Evolutionary conservation across 2,888 invertebrate genomes (phyloP), one percentile per base, ranked within the genome.

Genomic region (Unio pictorum): DNA sequence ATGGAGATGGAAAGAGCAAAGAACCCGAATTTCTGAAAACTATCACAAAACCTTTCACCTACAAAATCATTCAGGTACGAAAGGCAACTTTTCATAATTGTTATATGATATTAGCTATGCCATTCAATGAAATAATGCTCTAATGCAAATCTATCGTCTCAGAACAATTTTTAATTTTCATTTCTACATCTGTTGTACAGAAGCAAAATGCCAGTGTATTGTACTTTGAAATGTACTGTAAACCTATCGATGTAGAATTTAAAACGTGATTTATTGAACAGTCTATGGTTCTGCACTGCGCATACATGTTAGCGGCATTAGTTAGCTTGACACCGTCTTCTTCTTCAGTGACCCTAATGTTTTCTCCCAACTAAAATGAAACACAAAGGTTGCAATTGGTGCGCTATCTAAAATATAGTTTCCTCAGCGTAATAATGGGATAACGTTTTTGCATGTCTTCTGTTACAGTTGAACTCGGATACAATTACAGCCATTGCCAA

Each of bases 1-100:
- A 80, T 18, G 72, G 79, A 26, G 68, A 67, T 20, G 66, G 75
- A 58, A 69, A 74, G 11, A 75, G 71, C 6, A 79, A 78, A 15
- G 81, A 82, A 11, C 74, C 76, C 57, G 83, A 87, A 57, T 70
- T 86, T 8, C 70, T 87, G 23, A 86, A 84, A 62, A 80, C 79
- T n/a, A 76, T 87, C 59, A 87, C 86, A 3, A 84, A 83, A 62
- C 87, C 87, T 1, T 78, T 86, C 61, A 86, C 84, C 6, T 76
- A 78, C 18, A 66, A 79, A 4, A 79, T 87, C 30, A 79, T 87
- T 18, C 68, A 84, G 81, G 86, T 86, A 72, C 67, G 67, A 28
- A 61, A 55, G 26, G 11, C 18, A 20, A 23, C 26, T 58, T 23
- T 58, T 23, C n/a, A n/a, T 23, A 26, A 23, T 15, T 26, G 8